A percentile compares a stretch with the other conserved stretches of the same genome.
These are phyloP conservation scores for Spea bombifrons DNA, from an alignment of 2,113 vertebrate genomes.

Conservation along the genomic window DNA sequence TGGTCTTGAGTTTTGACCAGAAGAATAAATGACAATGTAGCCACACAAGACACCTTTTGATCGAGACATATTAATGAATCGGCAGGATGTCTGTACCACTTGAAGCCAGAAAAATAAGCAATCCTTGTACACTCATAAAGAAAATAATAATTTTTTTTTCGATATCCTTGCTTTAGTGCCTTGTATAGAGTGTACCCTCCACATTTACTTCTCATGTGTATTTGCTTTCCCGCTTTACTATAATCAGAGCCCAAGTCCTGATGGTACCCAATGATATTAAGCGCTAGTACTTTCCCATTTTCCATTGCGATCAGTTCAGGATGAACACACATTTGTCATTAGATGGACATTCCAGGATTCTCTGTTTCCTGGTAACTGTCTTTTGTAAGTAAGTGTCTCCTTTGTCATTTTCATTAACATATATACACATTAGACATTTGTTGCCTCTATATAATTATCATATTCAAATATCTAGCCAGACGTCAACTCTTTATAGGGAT, in stretches of 20 bases:
- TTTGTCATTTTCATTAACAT: no score
- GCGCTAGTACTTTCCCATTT: not conserved
- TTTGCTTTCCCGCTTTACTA: no score
- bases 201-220: no score
- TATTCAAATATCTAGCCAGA: not conserved
- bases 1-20: slow-evolving; percentile 59
- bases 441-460: not conserved
- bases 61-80: not conserved
- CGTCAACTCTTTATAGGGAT: not conserved
- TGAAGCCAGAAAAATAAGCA: not conserved
- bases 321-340: not conserved
- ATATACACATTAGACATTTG: not conserved
- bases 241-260: no score
- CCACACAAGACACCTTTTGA: not conserved
- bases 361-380: not conserved
- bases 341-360: not conserved
- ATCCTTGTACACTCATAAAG: no score
- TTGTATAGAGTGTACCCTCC: no score
- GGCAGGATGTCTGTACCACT: not conserved
- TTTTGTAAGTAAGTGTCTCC: not conserved
- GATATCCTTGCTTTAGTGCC: no score
- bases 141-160: no score
- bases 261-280: no score
- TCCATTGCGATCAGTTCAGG: not conserved
- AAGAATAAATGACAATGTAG: slow-evolving; percentile 20